A percentile compares a stretch with the other conserved stretches of the same genome.
These are phyloP conservation scores for Hololepta plana DNA, from an alignment of 2,888 invertebrate genomes.

Conservation along the genomic window DNA sequence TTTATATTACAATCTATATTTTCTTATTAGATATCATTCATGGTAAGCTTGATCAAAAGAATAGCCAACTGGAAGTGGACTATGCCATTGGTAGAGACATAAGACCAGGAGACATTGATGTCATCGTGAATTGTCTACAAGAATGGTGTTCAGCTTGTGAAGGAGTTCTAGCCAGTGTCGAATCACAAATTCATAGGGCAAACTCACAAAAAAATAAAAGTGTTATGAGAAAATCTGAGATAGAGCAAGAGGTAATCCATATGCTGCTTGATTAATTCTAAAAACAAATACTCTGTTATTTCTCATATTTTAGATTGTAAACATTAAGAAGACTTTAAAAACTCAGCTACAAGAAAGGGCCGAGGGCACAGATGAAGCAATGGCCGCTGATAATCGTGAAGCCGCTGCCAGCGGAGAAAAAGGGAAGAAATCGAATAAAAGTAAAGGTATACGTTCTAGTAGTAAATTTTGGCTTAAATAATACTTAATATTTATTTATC, in stretches of 20 bases:
- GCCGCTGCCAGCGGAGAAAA: conserved; percentile 36
- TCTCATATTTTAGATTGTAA: conserved; percentile 41
- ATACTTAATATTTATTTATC: no score
- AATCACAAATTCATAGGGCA: conserved; percentile 73
- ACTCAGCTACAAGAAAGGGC: conserved; percentile 43
- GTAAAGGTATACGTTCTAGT: conserved; percentile 44
- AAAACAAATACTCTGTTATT: background rate
- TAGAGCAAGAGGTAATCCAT: conserved; percentile 67
- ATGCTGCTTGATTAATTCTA: conserved; percentile 1
- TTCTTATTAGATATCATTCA: conserved; percentile 64
- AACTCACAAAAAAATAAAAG: conserved; percentile 70
- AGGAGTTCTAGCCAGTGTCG: conserved; percentile 72
- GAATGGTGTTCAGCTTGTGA: conserved; percentile 88
- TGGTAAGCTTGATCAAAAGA: conserved; percentile 91
- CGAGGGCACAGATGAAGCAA: conserved; percentile 71
- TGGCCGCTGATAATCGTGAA: conserved; percentile 55
- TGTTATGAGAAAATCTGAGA: conserved; percentile 58
- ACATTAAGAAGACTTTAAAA: conserved; percentile 78
- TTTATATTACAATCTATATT: no score
- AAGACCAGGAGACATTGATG: conserved; percentile 60
- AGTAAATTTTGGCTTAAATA: conserved; percentile 53
- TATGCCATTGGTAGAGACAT: conserved; percentile 90
- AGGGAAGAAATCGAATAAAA: conserved; percentile 36
- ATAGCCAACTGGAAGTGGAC: conserved; percentile 83
- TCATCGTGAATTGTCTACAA: conserved; percentile 64